Evolutionary conservation across 2,797 vertebrate genomes (phyloP).

Genomic region (Notamacropus eugenii): DNA sequence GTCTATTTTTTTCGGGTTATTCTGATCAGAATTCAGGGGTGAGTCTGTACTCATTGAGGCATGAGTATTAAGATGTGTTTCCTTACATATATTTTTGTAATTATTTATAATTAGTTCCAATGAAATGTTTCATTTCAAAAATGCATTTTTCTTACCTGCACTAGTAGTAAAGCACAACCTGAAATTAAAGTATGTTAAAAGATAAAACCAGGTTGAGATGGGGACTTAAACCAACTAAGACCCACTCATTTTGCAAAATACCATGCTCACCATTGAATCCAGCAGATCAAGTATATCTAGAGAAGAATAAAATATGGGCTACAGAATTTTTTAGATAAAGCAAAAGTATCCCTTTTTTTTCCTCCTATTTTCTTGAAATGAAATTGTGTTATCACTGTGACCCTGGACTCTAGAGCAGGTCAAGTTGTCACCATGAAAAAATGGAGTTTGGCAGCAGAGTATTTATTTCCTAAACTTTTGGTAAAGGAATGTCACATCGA

Average conservation of each 20-base stretch:
- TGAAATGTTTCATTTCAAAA: background rate
- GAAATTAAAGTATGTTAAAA: background rate
- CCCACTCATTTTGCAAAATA: background rate
- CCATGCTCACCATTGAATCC: background rate
- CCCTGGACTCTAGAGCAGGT: background rate
- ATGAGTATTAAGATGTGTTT: background rate
- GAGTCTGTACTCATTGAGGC: background rate
- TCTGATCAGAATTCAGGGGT: background rate
- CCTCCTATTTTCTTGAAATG: conserved; percentile 8
- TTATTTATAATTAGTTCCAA: background rate
- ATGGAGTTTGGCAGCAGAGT: conserved; percentile 2
- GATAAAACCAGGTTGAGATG: background rate
- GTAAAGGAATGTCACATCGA: conserved; percentile 39
- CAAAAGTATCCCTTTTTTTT: background rate
- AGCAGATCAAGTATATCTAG: background rate
- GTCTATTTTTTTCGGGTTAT: background rate
- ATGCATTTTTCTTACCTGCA: background rate
- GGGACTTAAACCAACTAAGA: background rate
- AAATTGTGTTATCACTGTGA: background rate
- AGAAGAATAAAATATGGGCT: background rate
- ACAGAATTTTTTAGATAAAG: background rate
- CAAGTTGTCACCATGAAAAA: conserved; percentile 36
- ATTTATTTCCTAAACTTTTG: conserved; percentile 48
- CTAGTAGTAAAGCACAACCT: background rate
- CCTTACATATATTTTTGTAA: background rate